phyloP scores from a whole-genome alignment of 2,113 vertebrate genomes.

The Oryzias celebensis region DNA sequence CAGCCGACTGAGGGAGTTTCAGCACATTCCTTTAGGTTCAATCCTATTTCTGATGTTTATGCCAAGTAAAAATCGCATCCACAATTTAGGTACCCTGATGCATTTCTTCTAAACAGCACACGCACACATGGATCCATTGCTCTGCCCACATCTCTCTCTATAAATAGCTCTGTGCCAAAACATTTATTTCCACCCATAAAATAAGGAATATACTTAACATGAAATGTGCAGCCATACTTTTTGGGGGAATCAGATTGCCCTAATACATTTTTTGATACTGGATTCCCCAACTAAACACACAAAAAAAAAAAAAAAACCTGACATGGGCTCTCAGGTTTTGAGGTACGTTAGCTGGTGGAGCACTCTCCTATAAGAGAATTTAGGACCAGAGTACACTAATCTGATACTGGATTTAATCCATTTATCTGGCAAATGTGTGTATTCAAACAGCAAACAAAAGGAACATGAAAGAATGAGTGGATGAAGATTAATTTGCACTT shows the following conservation, averaged over 20 bases:
- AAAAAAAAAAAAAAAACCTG: too few relatives aligned
- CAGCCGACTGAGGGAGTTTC: slow-evolving; percentile 4
- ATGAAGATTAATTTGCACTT: too few relatives aligned
- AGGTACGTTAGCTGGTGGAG: slow-evolving; percentile 22
- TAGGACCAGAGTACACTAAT: slow-evolving; percentile 6
- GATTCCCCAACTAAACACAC: too few relatives aligned
- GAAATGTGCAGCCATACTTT: slow-evolving; percentile 17
- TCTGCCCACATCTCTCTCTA: slow-evolving; percentile 36
- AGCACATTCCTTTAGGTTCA: slow-evolving; percentile 11
- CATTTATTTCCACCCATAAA: slow-evolving; percentile 33
- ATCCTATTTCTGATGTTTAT: slow-evolving; percentile 13
- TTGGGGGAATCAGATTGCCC: slow-evolving; percentile 1
- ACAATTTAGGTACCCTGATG: slow-evolving; percentile 10
- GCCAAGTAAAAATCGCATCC: slow-evolving; percentile 15
- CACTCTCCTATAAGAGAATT: slow-evolving; percentile 45
- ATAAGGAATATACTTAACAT: slow-evolving; percentile 25
- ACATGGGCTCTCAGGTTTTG: too few relatives aligned
- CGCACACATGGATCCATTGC: slow-evolving; percentile 30
- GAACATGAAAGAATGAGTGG: too few relatives aligned
- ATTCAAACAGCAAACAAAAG: too few relatives aligned
- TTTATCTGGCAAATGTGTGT: too few relatives aligned
- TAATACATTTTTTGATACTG: too few relatives aligned
- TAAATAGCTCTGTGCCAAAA: slow-evolving; percentile 56
- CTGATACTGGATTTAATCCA: slow-evolving; percentile 31
- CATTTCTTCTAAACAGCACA: slow-evolving; percentile 28